Evolutionary conservation across 1,140 invertebrate species (phyloP), one percentile per base, ranked within the genome.

Genomic region (Pseudomyrmex pallidus): DNA sequence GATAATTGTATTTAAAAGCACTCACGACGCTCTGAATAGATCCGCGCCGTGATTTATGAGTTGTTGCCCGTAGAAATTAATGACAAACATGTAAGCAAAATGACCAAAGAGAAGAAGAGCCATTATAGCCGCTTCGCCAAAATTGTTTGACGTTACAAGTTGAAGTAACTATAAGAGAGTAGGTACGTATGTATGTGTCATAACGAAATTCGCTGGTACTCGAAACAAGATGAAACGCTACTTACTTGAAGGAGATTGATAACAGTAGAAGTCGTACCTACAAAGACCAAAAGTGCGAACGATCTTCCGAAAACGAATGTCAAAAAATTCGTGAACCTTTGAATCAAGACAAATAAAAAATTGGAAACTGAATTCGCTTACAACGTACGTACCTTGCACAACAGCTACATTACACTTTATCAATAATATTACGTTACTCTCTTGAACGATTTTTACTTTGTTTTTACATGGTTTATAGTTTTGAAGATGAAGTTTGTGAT

Each of bases 241-340:
- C 54, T 80, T 15, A 80, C 66, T 59, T 61, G 44, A 13, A 70
- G 61, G 15, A 80, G 66, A 13, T 48, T 72, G n/a, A 80, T 12
- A 50, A 12, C 59, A 46, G 59, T 50, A 59, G 52, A 50, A 2
- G 4, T 20, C 0, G 70, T 9, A 2, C 77, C 66, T 61, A 80
- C 10, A 22, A 52, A 1, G 12, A 80, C 13, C 10, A 80, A 2
- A 59, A 61, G 17, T 50, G 13, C 0, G 10, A 48, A 4, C 15
- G 15, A 17, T 35, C 15, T 12, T 5, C 12, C 8, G 20, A 59
- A 80, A 48, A 3, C 17, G 4, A 46, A 59, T 35, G 0, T 35
- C 0, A 80, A 3, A 48, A 59, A 8, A 0, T 72, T 12, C 10
- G 12, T 17, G 35, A 59, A 80, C 52, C 76, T 80, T 78, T 13